Evolutionary conservation across 2,797 vertebrate genomes (phyloP).

Genomic region (Karalla daura): DNA sequence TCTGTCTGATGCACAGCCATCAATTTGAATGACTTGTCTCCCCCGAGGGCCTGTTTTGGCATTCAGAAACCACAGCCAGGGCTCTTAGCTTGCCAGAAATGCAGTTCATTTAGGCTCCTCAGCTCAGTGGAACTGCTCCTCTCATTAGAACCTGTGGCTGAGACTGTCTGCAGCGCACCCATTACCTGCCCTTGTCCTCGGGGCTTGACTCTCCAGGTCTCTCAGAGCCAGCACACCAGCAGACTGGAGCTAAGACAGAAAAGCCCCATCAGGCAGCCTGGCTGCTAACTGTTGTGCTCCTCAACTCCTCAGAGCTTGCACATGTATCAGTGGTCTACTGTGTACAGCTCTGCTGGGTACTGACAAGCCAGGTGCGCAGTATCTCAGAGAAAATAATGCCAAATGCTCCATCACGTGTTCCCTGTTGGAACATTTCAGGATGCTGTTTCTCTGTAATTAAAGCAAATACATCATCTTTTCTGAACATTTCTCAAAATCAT

Average conservation of each 20-base stretch:
- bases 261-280: conserved; percentile 43
- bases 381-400: conserved; percentile 7
- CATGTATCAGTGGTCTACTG: conserved; percentile 36
- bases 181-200: conserved; percentile 78
- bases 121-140: conserved; percentile 53
- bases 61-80: conserved; percentile 82
- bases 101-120: conserved; percentile 82
- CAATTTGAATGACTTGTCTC: conserved; percentile 89
- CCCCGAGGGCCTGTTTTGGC: conserved; percentile 89
- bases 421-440: conserved; percentile 3
- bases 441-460: conserved; percentile 1
- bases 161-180: conserved; percentile 64
- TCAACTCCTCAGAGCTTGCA: conserved; percentile 16
- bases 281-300: conserved; percentile 42
- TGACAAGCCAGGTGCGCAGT: conserved; percentile 27
- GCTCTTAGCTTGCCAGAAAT: conserved; percentile 81
- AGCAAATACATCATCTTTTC: not conserved
- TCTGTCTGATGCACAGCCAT: conserved; percentile 87
- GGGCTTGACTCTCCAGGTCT: conserved; percentile 64
- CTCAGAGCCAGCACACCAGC: conserved; percentile 56
- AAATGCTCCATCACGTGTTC: conserved; percentile 15
- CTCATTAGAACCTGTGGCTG: conserved; percentile 83
- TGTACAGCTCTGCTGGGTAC: conserved; percentile 21
- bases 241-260: conserved; percentile 59
- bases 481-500: no score